phyloP scores from a whole-genome alignment of 2,888 invertebrate species.

The Lasioglossum marginatum region DNA sequence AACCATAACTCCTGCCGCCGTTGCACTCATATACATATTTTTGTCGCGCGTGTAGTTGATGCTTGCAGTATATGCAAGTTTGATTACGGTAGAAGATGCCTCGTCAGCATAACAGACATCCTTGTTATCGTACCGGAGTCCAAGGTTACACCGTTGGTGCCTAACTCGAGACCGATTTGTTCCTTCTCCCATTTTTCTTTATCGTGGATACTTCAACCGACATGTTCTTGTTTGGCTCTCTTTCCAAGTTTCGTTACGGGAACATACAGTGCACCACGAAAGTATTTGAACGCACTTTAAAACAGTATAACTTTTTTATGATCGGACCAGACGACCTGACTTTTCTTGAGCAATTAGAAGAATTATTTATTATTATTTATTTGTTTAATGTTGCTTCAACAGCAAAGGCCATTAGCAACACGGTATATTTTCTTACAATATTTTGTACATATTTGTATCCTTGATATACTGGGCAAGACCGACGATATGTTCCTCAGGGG shows the following conservation, averaged over 20 bases:
- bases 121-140: slow-evolving; percentile 78
- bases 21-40: slow-evolving; percentile 57
- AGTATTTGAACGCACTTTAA: too few species aligned
- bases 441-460: too few species aligned
- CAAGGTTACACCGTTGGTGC: slow-evolving; percentile 72
- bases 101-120: slow-evolving; percentile 80
- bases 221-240: not conserved
- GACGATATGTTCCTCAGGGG: too few species aligned
- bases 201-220: not conserved
- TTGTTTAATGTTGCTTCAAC: too few species aligned
- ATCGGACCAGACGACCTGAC: too few species aligned
- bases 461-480: too few species aligned
- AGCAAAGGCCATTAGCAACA: too few species aligned
- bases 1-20: slow-evolving; percentile 27
- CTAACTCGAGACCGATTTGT: slow-evolving; percentile 49
- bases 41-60: slow-evolving; percentile 61
- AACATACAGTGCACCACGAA: not conserved
- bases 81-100: slow-evolving; percentile 72
- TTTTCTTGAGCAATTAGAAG: too few species aligned
- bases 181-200: slow-evolving; percentile 39
- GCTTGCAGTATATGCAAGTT: slow-evolving; percentile 66
- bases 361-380: too few species aligned
- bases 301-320: too few species aligned
- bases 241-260: too few species aligned
- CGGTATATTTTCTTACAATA: too few species aligned